phyloP scores from a whole-genome alignment of 2,113 vertebrate species.

The Dasyprocta punctata region DNA sequence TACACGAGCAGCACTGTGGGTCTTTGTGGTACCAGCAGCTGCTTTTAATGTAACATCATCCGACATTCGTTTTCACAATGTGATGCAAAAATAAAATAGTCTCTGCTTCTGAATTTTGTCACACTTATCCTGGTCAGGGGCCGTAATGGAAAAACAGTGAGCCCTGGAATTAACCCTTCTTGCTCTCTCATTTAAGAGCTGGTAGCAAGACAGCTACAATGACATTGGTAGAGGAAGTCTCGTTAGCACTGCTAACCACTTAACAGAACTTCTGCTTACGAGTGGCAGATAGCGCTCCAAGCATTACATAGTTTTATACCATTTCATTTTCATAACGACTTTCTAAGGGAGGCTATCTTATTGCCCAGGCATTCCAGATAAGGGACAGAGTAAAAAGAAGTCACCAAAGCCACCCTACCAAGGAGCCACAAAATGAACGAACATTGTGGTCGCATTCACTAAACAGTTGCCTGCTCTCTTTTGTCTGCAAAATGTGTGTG shows the following conservation, averaged over 20 bases:
- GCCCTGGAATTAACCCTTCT: neutral
- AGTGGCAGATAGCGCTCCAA: accelerated
- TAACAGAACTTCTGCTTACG: accelerated
- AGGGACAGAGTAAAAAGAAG: neutral
- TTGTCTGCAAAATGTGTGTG: neutral
- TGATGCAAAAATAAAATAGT: accelerated
- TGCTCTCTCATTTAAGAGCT: neutral
- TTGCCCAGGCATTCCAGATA: neutral
- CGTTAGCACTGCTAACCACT: accelerated
- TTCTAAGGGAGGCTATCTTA: neutral
- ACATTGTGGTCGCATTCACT: accelerated
- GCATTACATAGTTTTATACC: accelerated
- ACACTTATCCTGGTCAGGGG: neutral
- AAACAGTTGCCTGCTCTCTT: neutral
- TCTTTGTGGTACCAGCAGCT: neutral
- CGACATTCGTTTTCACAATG: neutral
- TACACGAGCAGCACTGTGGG: accelerated
- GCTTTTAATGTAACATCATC: neutral
- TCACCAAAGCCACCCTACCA: neutral
- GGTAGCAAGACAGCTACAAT: neutral
- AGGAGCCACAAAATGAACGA: accelerated
- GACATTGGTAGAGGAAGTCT: accelerated
- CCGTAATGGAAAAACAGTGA: neutral
- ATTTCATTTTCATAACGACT: neutral
- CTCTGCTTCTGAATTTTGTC: neutral